A percentile compares a stretch with the other conserved stretches of the same genome.
phyloP scores from a whole-genome alignment of 2,797 vertebrate species.

The Trematomus bernacchii region DNA sequence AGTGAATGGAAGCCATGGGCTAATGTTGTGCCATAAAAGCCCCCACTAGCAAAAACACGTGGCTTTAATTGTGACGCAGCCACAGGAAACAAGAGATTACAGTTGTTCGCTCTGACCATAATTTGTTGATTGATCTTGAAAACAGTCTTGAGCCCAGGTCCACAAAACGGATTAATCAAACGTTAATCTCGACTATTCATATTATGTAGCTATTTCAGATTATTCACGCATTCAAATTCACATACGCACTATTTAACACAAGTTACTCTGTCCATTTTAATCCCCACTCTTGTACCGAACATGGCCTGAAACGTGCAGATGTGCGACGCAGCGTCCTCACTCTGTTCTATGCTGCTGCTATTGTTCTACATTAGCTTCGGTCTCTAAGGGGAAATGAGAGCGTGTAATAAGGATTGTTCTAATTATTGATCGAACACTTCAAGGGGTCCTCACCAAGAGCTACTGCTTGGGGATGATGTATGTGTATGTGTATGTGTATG shows the following conservation, averaged over 20 bases:
- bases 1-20: no score
- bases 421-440: conserved; percentile 81
- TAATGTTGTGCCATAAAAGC: not conserved
- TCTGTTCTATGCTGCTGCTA: conserved; percentile 40
- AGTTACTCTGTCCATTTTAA: conserved; percentile 22
- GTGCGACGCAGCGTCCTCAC: conserved; percentile 26
- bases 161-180: not conserved
- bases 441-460: conserved; percentile 68
- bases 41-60: not conserved
- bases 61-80: not conserved
- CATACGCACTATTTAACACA: not conserved
- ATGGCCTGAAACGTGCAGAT: conserved; percentile 39
- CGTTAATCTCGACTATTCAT: not conserved
- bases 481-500: conserved; percentile 40
- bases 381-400: conserved; percentile 76
- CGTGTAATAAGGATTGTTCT: conserved; percentile 80
- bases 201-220: not conserved
- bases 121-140: no score
- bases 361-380: conserved; percentile 74
- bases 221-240: conserved; percentile 8
- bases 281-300: conserved; percentile 28
- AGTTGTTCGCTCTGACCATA: not conserved
- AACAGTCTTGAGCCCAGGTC: no score
- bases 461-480: conserved; percentile 36
- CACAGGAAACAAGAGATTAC: not conserved